phyloP scores from a whole-genome alignment of 2,888 invertebrate genomes.

The Amiota mariae region DNA sequence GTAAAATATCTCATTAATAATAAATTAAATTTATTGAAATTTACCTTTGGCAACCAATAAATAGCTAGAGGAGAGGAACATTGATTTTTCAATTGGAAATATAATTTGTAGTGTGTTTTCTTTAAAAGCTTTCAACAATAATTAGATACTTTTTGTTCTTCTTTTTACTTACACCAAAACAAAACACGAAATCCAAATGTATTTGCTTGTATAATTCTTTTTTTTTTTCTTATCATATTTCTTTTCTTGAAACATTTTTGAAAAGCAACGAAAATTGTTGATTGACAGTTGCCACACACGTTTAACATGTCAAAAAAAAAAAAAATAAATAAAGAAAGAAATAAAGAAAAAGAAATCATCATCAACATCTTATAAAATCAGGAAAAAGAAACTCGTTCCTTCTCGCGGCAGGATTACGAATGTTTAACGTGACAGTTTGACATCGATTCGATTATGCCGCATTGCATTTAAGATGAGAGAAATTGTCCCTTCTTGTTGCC shows the following conservation, averaged over 20 bases:
- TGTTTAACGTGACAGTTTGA: conserved; percentile 40
- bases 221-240: conserved; percentile 6
- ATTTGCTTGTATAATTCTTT: too few relatives aligned
- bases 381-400: conserved; percentile 7
- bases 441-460: conserved; percentile 36
- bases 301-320: conserved; percentile 14
- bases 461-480: conserved; percentile 1
- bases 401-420: conserved; percentile 30
- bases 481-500: too few relatives aligned
- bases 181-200: too few relatives aligned
- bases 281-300: conserved; percentile 30
- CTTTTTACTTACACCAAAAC: too few relatives aligned
- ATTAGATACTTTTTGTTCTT: too few relatives aligned
- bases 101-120: too few relatives aligned
- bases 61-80: too few relatives aligned
- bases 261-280: conserved; percentile 15
- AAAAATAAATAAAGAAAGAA: not conserved
- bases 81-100: too few relatives aligned
- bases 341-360: not conserved
- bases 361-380: not conserved
- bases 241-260: not conserved
- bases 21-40: too few relatives aligned
- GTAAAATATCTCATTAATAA: too few relatives aligned
- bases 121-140: too few relatives aligned
- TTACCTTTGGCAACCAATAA: too few relatives aligned